Percentiles rank a stretch among this genome's conserved stretches.
Evolutionary conservation across 2,797 vertebrate genomes (phyloP).

Genomic region (Acipenser transmontanus): DNA sequence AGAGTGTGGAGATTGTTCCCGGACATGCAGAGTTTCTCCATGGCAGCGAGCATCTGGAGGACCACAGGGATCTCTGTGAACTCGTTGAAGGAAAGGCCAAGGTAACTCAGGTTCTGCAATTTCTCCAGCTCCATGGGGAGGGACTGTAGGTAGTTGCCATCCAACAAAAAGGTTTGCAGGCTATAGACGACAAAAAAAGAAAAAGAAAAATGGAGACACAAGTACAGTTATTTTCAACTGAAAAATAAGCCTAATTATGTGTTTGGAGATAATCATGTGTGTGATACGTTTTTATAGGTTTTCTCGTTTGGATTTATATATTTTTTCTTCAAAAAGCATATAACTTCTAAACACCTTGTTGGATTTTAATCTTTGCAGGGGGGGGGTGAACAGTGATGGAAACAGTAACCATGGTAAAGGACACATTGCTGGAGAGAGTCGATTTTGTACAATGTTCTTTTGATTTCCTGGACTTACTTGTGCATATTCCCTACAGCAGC

Average conservation of each 20-base stretch:
- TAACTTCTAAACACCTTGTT: too few species aligned
- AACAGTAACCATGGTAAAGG: slow-evolving; percentile 7
- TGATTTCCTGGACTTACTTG: slow-evolving; percentile 64
- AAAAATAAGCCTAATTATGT: too few species aligned
- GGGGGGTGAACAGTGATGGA: too few species aligned
- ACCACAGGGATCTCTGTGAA: slow-evolving; percentile 80
- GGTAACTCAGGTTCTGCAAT: slow-evolving; percentile 77
- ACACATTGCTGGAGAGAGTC: slow-evolving; percentile 2
- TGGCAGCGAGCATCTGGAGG: slow-evolving; percentile 73
- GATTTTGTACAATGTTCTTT: not conserved
- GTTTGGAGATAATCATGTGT: too few species aligned
- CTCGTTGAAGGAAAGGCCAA: slow-evolving; percentile 92
- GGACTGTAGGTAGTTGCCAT: slow-evolving; percentile 85
- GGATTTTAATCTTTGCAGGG: too few species aligned
- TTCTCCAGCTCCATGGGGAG: slow-evolving; percentile 81
- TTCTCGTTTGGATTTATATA: too few species aligned
- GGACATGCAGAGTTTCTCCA: slow-evolving; percentile 93
- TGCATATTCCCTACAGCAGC: slow-evolving; percentile 74
- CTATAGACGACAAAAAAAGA: slow-evolving; percentile 44
- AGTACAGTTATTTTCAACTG: too few species aligned
- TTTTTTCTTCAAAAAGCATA: not conserved
- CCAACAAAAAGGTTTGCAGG: slow-evolving; percentile 89
- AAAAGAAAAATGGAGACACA: not conserved
- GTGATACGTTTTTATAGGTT: too few species aligned
- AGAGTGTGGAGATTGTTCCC: slow-evolving; percentile 80